Evolutionary conservation across 1,140 invertebrate genomes (phyloP), one percentile per base, ranked within the genome.

Genomic region (Pentalonia nigronervosa): DNA sequence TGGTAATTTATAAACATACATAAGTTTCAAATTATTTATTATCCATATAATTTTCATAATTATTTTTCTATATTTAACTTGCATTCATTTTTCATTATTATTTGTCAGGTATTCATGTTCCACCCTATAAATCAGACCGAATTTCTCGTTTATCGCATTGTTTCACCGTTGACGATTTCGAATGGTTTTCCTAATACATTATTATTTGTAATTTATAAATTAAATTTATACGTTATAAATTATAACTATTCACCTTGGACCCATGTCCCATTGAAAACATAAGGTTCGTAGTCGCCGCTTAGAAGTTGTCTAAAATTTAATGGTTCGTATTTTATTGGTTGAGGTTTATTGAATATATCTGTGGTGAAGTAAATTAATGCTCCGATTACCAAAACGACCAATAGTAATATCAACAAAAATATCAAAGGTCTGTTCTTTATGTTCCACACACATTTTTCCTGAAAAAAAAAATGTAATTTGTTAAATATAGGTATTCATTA

Each of bases 241-340:
- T 21, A 76, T 76, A 76, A 76, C 20, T 41, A 50, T 90, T 94
- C 95, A 94, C 95, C 95, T 93, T 95, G 95, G 87, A 96, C 95
- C 96, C 96, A 96, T 53, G 95, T 96, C 87, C 95, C 96, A 94
- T 96, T 96, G 93, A 96, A 96, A 23, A 95, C 94, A 81, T 95
- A 95, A 1, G 96, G 94, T 91, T 94, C 95, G n/a, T 96, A 95
- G 93, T 95, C 95, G 41, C 95, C 95, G 4, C 94, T 94, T 17
- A 96, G 94, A 83, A 96, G 94, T 94, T 96, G 95, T 93, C 96
- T 95, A 94, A 96, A 94, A 47, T 91, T 23, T 34, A 94, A 53
- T 0, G 81, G 41, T 41, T 86, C 45, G n/a, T 48, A 36, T 34
- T 86, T 84, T 36, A 50, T 45, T 30, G 90, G 83, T 56, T 93